Conservation (phyloP, 2,797 vertebrate genomes). For the Poliocrania exsul region DNA sequence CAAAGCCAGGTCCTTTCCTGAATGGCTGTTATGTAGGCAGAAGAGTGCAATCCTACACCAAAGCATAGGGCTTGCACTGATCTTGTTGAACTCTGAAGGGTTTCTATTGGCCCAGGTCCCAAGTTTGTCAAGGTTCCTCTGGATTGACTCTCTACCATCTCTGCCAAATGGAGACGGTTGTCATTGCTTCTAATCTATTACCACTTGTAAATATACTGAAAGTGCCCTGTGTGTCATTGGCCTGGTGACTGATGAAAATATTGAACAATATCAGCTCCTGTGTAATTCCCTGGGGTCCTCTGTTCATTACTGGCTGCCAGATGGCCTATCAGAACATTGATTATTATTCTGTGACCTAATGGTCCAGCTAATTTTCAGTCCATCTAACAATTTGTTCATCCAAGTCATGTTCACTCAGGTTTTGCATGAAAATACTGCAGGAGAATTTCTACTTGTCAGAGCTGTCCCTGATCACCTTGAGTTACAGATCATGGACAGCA, state of each 20-base stretch:
- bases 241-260: constrained; percentile 2
- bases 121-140: neutral
- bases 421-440: neutral
- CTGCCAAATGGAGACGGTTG: neutral
- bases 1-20: neutral
- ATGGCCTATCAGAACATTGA: constrained; percentile 6
- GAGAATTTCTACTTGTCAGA: neutral
- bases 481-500: neutral
- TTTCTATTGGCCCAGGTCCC: neutral
- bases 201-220: neutral
- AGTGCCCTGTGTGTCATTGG: constrained; percentile 1
- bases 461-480: neutral
- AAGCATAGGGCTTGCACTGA: neutral
- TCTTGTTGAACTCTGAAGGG: neutral
- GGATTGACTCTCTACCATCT: neutral
- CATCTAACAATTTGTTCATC: neutral
- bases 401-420: neutral
- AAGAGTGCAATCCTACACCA: neutral
- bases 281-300: neutral
- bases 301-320: constrained; percentile 31
- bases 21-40: neutral
- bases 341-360: constrained; percentile 29
- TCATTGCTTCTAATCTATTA: neutral
- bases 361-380: neutral
- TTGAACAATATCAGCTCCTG: neutral